Conservation (phyloP, 2,113 vertebrate species). For the Bufo bufo region DNA sequence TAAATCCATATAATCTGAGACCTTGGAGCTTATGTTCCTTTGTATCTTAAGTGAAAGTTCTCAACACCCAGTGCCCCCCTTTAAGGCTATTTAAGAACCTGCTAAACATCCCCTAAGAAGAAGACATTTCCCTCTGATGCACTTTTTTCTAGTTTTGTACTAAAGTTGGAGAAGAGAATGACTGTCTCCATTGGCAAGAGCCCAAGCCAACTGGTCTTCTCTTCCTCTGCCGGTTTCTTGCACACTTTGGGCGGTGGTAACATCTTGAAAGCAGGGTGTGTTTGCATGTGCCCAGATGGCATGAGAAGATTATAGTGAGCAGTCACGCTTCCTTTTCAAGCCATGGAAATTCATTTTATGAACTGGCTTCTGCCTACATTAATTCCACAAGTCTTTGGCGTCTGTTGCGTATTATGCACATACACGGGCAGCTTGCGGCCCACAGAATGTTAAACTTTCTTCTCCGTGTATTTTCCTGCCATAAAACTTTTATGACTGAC, state of each 20-base stretch:
- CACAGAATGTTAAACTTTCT: constrained; percentile 34
- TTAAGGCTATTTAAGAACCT: no score
- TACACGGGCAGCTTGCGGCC: constrained; percentile 14
- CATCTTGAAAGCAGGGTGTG: constrained; percentile 51
- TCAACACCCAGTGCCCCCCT: background rate
- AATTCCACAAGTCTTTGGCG: constrained; percentile 20
- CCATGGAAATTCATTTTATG: constrained; percentile 44
- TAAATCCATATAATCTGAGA: no score
- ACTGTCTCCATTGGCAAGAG: constrained; percentile 41
- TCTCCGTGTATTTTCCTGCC: constrained; percentile 13
- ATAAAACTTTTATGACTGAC: constrained; percentile 42
- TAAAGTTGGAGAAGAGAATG: constrained; percentile 1
- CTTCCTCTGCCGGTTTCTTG: constrained; percentile 20
- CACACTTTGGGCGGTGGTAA: constrained; percentile 41
- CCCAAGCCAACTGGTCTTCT: constrained; percentile 41
- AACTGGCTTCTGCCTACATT: constrained; percentile 43
- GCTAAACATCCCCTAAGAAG: background rate
- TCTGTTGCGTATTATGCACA: constrained; percentile 38
- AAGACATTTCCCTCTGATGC: background rate
- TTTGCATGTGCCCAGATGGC: constrained; percentile 56
- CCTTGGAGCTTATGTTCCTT: no score
- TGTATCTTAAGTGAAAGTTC: background rate
- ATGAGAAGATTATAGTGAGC: constrained; percentile 42
- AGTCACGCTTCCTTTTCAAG: constrained; percentile 43
- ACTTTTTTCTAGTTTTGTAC: constrained; percentile 1